Percentiles rank a stretch among this genome's conserved stretches.
phyloP scores from a whole-genome alignment of 2,113 vertebrate species.

The Cromileptes altivelis region DNA sequence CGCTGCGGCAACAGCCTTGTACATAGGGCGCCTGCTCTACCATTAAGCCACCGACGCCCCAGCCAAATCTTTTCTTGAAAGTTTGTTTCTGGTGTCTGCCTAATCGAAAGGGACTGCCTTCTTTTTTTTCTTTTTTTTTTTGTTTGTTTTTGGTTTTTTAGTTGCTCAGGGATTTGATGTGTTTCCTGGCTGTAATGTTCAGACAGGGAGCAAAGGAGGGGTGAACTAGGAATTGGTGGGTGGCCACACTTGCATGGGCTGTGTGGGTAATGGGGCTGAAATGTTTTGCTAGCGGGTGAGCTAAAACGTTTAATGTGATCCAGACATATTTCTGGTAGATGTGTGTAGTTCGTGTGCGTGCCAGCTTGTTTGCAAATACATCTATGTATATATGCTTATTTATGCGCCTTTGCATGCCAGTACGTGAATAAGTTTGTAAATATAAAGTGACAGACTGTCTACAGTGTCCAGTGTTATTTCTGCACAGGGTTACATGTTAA shows the following conservation, averaged over 20 bases:
- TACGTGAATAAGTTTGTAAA: constrained; percentile 10
- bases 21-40: too few relatives aligned
- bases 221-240: constrained; percentile 21
- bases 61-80: constrained; percentile 37
- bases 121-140: background rate
- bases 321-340: constrained; percentile 74
- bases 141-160: constrained; percentile 50
- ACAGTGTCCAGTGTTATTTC: background rate
- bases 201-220: constrained; percentile 57
- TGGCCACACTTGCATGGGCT: constrained; percentile 64
- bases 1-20: too few relatives aligned
- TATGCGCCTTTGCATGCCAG: constrained; percentile 16
- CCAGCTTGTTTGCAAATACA: background rate
- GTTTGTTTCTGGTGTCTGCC: constrained; percentile 53
- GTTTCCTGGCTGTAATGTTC: constrained; percentile 76
- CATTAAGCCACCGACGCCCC: too few relatives aligned
- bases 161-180: constrained; percentile 69
- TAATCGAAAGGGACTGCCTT: constrained; percentile 71
- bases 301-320: constrained; percentile 76
- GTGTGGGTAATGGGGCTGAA: constrained; percentile 80
- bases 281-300: constrained; percentile 82
- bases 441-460: background rate
- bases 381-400: constrained; percentile 28
- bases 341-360: constrained; percentile 37
- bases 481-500: constrained; percentile 16